These are phyloP conservation scores for Bettongia penicillata DNA, from an alignment of 2,113 vertebrate species.

Conservation along the genomic window DNA sequence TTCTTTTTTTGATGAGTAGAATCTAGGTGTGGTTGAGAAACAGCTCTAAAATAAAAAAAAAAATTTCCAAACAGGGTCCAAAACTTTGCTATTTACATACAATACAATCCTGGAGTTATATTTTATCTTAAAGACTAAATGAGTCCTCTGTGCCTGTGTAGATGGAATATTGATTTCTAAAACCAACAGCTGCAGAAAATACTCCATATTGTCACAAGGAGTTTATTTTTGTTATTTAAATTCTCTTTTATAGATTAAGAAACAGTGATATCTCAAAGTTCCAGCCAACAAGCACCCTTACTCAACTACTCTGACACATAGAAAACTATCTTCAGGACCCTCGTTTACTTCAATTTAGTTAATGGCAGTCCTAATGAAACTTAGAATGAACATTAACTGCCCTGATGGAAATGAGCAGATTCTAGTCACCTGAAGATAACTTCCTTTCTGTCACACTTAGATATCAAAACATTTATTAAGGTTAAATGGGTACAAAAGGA, in stretches of 20 bases:
- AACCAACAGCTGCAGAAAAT: not conserved
- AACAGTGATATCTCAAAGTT: not conserved
- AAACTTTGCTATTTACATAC: not conserved
- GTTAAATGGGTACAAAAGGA: not conserved
- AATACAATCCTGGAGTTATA: not conserved
- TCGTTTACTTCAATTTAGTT: not conserved
- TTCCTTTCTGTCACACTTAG: not conserved
- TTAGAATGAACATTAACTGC: not conserved
- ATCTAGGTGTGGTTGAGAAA: not conserved
- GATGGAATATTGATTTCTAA: not conserved
- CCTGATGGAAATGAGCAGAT: not conserved
- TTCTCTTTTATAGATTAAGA: not conserved
- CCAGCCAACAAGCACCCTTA: not conserved
- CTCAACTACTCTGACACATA: not conserved
- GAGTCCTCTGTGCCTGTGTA: not conserved
- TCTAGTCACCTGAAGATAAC: not conserved
- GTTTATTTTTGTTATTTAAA: not conserved
- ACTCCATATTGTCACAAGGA: not conserved
- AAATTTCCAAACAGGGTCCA: not conserved
- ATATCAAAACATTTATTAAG: not conserved
- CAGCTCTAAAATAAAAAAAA: not conserved
- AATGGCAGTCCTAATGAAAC: not conserved
- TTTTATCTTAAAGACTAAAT: not conserved
- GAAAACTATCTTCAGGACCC: not conserved
- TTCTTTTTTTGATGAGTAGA: not conserved